These are phyloP conservation scores for Rhagophthalmus giganteus DNA, from an alignment of 2,888 invertebrate species.

Conservation along the genomic window DNA sequence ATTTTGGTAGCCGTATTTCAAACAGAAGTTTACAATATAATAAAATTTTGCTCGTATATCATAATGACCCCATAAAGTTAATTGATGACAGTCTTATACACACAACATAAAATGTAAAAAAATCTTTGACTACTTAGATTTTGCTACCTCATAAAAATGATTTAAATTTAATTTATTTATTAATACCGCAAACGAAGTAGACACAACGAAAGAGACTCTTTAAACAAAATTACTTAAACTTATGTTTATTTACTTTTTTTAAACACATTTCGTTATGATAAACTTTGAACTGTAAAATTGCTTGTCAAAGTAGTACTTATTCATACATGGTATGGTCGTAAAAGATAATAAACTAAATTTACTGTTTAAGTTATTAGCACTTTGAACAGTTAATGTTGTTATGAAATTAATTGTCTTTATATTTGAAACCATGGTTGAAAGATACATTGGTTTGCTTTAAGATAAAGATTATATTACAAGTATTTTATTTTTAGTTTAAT, in stretches of 20 bases:
- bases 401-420: constrained; percentile 8
- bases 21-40: constrained; percentile 24
- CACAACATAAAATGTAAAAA: constrained; percentile 21
- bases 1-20: constrained; percentile 19
- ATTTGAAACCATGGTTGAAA: constrained; percentile 6
- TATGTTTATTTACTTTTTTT: too few species aligned
- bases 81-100: constrained; percentile 24
- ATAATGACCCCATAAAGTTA: constrained; percentile 24
- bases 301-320: constrained; percentile 7
- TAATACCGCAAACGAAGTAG: background rate
- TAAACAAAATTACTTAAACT: too few species aligned
- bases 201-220: too few species aligned
- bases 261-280: background rate
- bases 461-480: too few species aligned
- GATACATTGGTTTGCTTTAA: background rate
- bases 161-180: constrained; percentile 7
- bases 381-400: constrained; percentile 9
- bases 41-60: constrained; percentile 26
- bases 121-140: constrained; percentile 13
- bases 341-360: constrained; percentile 15
- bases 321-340: constrained; percentile 2
- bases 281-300: background rate
- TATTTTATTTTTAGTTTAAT: too few species aligned
- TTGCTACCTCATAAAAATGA: constrained; percentile 15
- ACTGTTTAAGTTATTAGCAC: constrained; percentile 12